These are phyloP conservation scores for Desmophyllum pertusum DNA, from an alignment of 92 coral and sea anemone species.

Conservation along the genomic window DNA sequence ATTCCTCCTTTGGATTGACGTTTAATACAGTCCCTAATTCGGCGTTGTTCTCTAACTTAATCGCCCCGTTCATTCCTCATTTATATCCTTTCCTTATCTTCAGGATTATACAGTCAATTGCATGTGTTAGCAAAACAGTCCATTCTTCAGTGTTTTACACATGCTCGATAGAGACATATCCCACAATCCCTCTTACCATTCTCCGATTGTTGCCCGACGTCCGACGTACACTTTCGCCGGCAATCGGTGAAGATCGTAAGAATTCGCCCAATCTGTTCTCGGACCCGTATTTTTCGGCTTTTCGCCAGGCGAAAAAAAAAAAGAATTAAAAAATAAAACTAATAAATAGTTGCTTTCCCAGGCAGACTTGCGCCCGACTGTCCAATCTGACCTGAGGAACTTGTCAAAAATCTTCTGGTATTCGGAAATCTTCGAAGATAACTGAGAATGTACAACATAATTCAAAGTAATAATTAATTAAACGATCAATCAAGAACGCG, in stretches of 20 bases:
- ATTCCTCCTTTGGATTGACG: slow-evolving; percentile 63
- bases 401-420: too few species aligned
- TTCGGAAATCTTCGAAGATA: not conserved
- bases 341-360: too few species aligned
- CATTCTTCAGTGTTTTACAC: not conserved
- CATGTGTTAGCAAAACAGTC: not conserved
- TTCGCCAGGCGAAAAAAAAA: too few species aligned
- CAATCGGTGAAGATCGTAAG: not conserved
- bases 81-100: not conserved
- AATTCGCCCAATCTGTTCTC: not conserved
- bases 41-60: not conserved
- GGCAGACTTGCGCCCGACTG: too few species aligned
- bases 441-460: too few species aligned
- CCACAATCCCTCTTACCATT: slow-evolving; percentile 9
- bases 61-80: slow-evolving; percentile 26
- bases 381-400: too few species aligned
- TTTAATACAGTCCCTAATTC: not conserved
- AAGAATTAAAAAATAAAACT: too few species aligned
- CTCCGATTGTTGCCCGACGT: not conserved
- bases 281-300: too few species aligned
- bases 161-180: not conserved
- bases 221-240: not conserved
- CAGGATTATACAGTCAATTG: not conserved
- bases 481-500: not conserved
- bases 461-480: not conserved